phyloP scores from a whole-genome alignment of 1,140 invertebrate genomes.

The Micrasema minimum region DNA sequence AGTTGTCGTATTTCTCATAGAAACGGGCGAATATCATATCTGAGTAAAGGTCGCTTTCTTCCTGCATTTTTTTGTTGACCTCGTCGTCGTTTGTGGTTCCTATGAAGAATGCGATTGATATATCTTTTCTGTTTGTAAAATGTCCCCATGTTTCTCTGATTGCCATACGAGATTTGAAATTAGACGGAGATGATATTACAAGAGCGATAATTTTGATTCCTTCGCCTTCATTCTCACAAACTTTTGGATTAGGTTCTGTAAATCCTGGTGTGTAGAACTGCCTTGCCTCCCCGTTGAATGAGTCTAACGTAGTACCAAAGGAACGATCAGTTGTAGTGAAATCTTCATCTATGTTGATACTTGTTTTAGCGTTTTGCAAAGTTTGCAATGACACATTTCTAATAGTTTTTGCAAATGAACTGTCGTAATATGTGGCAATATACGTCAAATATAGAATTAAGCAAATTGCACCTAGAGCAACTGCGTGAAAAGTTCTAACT shows the following conservation, averaged over 20 bases:
- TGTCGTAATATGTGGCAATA: too few relatives aligned
- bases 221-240: slow-evolving; percentile 4
- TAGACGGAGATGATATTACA: slow-evolving; percentile 78
- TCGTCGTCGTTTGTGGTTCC: slow-evolving; percentile 65
- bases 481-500: too few relatives aligned
- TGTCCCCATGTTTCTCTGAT: slow-evolving; percentile 85
- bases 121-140: slow-evolving; percentile 73
- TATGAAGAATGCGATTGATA: slow-evolving; percentile 77
- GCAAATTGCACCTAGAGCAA: too few relatives aligned
- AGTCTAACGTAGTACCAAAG: not conserved
- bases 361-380: not conserved
- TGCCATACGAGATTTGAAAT: slow-evolving; percentile 74
- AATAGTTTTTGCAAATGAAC: not conserved
- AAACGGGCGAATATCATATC: slow-evolving; percentile 76
- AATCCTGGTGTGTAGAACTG: not conserved
- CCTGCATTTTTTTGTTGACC: slow-evolving; percentile 60
- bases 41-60: slow-evolving; percentile 72
- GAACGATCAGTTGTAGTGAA: not conserved
- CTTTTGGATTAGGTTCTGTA: not conserved
- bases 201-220: slow-evolving; percentile 61
- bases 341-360: not conserved
- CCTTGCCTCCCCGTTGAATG: not conserved
- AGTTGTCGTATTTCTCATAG: slow-evolving; percentile 85
- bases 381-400: not conserved
- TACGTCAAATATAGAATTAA: too few relatives aligned